These are phyloP conservation scores for Microplitis deprimator DNA, from an alignment of 2,888 invertebrate genomes.

Conservation along the genomic window DNA sequence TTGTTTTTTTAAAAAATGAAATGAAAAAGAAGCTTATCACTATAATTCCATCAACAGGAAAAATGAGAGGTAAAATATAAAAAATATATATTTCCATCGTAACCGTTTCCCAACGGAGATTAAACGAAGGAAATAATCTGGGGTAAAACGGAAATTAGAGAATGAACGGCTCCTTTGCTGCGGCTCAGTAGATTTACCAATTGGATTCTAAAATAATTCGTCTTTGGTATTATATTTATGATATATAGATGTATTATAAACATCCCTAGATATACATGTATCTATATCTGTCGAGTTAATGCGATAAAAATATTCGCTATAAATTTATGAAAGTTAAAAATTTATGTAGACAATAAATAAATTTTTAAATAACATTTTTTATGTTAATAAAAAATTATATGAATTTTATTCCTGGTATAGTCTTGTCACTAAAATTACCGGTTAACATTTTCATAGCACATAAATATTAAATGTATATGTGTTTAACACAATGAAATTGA, in stretches of 20 bases:
- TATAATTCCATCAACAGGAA: conserved; percentile 13
- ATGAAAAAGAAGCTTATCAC: conserved; percentile 3
- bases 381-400: too few relatives aligned
- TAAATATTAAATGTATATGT: not conserved
- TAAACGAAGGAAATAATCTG: conserved; percentile 30
- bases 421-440: too few relatives aligned
- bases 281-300: too few relatives aligned
- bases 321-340: too few relatives aligned
- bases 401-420: too few relatives aligned
- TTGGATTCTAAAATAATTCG: conserved; percentile 1
- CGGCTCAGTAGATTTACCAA: conserved; percentile 9
- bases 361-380: too few relatives aligned
- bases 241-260: not conserved
- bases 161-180: conserved; percentile 21
- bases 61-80: not conserved
- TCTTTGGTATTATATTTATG: conserved; percentile 18
- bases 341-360: too few relatives aligned
- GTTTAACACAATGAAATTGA: not conserved
- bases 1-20: not conserved
- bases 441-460: too few relatives aligned
- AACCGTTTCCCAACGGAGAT: conserved; percentile 32
- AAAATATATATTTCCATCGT: conserved; percentile 14
- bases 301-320: too few relatives aligned
- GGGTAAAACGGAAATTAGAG: conserved; percentile 36
- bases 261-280: not conserved